Percentiles rank a stretch among this genome's conserved stretches.
These are phyloP conservation scores for Drosophila rufa DNA, from an alignment of 1,140 invertebrate species.

Conservation along the genomic window DNA sequence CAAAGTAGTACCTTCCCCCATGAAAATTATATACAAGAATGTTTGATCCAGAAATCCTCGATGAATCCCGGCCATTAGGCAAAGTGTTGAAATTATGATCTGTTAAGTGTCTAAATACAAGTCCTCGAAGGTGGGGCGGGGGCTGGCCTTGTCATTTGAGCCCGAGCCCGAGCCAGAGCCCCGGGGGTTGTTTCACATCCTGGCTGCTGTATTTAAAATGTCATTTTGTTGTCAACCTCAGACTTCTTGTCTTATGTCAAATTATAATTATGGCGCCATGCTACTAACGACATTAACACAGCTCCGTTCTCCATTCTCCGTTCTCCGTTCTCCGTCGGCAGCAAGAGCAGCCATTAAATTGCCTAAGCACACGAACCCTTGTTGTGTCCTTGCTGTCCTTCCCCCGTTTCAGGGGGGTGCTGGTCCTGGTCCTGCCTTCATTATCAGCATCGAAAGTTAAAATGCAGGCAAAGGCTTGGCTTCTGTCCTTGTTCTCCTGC, in stretches of 20 bases:
- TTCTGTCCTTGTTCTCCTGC: neutral
- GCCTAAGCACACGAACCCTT: constrained; percentile 72
- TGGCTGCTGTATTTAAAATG: constrained; percentile 75
- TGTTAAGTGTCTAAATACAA: constrained; percentile 81
- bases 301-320: constrained; percentile 6
- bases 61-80: constrained; percentile 47
- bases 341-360: constrained; percentile 68
- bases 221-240: constrained; percentile 85
- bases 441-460: constrained; percentile 81
- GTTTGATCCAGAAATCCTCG: constrained; percentile 26
- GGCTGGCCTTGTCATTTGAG: constrained; percentile 5
- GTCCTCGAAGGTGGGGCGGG: neutral
- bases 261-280: constrained; percentile 84
- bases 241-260: constrained; percentile 85
- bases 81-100: constrained; percentile 83
- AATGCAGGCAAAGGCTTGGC: constrained; percentile 58
- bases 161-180: constrained; percentile 7
- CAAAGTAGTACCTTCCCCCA: neutral
- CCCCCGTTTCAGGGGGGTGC: neutral
- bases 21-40: no score
- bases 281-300: constrained; percentile 81
- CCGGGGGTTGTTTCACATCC: constrained; percentile 42
- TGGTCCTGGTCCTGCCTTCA: constrained; percentile 48
- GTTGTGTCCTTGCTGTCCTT: constrained; percentile 36
- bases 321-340: constrained; percentile 4